Conservation (phyloP, 2,113 vertebrate species). For the Okapia johnstoni region DNA sequence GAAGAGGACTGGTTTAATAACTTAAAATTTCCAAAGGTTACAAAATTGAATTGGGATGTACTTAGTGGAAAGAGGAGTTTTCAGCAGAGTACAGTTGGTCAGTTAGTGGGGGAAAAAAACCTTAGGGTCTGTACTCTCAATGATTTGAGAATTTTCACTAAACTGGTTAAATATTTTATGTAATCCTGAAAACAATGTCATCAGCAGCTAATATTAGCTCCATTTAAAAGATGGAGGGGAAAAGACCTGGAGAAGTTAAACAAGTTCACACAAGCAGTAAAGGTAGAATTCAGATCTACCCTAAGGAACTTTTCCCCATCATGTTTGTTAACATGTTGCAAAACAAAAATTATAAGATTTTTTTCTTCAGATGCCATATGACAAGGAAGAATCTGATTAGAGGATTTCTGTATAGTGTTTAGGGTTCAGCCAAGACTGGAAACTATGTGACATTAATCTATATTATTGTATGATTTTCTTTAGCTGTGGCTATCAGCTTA, state of each 20-base stretch:
- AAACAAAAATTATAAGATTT: slow-evolving; percentile 1
- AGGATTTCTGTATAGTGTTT: background rate
- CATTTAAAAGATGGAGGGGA: background rate
- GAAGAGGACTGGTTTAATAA: background rate
- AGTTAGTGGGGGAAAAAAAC: background rate
- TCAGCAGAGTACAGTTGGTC: background rate
- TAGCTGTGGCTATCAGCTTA: background rate
- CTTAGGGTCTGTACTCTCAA: background rate
- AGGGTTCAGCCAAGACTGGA: background rate
- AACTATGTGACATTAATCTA: slow-evolving; percentile 1
- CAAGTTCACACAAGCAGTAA: background rate
- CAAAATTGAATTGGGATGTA: background rate
- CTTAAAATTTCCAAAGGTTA: background rate
- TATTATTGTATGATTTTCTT: background rate
- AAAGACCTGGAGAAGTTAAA: background rate
- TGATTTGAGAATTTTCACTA: background rate
- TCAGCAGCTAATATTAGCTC: background rate
- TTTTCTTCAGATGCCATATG: background rate
- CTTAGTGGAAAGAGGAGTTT: background rate
- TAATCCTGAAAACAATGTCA: background rate
- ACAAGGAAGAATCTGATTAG: background rate
- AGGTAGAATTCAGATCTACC: background rate
- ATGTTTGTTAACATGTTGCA: background rate
- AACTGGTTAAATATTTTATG: background rate
- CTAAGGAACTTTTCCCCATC: background rate